phyloP scores from a whole-genome alignment of 2,888 invertebrate species.

The Pristionchus japonicus region DNA sequence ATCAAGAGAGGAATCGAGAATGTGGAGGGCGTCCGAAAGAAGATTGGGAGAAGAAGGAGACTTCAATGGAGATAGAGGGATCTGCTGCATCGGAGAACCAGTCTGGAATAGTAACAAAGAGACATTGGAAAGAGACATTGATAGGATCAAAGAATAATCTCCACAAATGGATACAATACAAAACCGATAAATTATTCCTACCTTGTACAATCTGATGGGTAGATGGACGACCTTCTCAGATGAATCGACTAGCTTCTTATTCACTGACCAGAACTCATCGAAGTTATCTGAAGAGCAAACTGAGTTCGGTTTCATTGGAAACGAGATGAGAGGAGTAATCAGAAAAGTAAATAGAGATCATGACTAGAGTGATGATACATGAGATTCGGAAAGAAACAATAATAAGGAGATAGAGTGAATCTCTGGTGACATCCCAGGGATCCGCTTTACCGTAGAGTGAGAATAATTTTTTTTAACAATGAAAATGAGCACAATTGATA shows the following conservation, averaged over 20 bases:
- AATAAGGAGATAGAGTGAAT: background rate
- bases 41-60: conserved; percentile 47
- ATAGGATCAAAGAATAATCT: background rate
- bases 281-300: conserved; percentile 86
- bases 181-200: background rate
- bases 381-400: background rate
- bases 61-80: conserved; percentile 49
- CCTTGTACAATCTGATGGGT: conserved; percentile 35
- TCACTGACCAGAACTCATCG: conserved; percentile 98
- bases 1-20: conserved; percentile 41
- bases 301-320: background rate
- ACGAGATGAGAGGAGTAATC: background rate
- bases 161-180: background rate
- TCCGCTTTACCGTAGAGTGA: too few species aligned
- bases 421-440: too few species aligned
- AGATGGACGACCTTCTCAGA: conserved; percentile 2
- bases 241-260: conserved; percentile 91
- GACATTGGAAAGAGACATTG: background rate
- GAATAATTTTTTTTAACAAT: too few species aligned
- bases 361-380: background rate
- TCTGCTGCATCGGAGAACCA: conserved; percentile 77
- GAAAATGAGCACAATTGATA: too few species aligned
- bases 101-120: conserved; percentile 49
- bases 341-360: background rate
- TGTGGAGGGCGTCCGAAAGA: conserved; percentile 48